These are phyloP conservation scores for Manis javanica DNA, from an alignment of 2,797 vertebrate species.

Conservation along the genomic window DNA sequence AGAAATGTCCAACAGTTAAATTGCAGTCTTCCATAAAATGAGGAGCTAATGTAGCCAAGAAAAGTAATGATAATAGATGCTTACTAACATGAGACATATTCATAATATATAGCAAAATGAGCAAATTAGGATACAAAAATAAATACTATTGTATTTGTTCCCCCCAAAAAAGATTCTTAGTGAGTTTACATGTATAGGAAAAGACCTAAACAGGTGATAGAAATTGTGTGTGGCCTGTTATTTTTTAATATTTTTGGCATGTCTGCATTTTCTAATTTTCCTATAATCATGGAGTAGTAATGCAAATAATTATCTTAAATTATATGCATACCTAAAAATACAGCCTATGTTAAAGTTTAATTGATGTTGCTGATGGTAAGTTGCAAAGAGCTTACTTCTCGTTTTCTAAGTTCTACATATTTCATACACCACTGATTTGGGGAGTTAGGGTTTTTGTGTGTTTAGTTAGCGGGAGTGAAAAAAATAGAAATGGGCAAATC, in stretches of 20 bases:
- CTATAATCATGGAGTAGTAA: neutral
- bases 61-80: slow-evolving; percentile 46
- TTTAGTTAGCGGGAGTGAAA: slow-evolving; percentile 42
- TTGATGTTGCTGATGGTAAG: neutral
- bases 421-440: slow-evolving; percentile 24
- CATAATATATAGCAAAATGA: slow-evolving; percentile 33
- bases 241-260: slow-evolving; percentile 30
- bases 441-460: slow-evolving; percentile 30
- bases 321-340: slow-evolving; percentile 30
- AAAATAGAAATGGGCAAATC: slow-evolving; percentile 18
- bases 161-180: slow-evolving; percentile 7
- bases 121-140: neutral
- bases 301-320: slow-evolving; percentile 44
- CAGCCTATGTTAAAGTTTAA: slow-evolving; percentile 34
- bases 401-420: slow-evolving; percentile 45
- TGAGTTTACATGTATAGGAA: slow-evolving; percentile 46
- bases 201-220: neutral
- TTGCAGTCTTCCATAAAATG: neutral
- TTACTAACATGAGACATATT: slow-evolving; percentile 46
- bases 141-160: slow-evolving; percentile 42
- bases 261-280: slow-evolving; percentile 45
- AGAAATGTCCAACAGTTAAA: slow-evolving; percentile 33
- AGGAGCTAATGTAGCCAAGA: slow-evolving; percentile 34
- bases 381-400: slow-evolving; percentile 22
- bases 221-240: slow-evolving; percentile 29